Evolutionary conservation across 2,113 vertebrate species (phyloP).

Genomic region (Phylloscopus whistleri): DNA sequence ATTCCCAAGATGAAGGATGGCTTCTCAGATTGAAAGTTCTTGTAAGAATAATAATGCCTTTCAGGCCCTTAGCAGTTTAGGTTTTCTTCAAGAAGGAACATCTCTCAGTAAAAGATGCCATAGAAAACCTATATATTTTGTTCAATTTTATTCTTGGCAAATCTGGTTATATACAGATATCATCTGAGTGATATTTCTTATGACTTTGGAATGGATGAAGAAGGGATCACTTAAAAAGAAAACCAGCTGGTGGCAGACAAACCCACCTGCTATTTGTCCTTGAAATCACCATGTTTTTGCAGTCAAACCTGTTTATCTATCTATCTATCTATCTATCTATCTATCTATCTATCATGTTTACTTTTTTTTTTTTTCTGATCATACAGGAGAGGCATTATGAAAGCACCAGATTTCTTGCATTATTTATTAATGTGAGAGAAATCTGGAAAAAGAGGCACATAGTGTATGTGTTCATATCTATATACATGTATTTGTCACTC

Average conservation of each 20-base stretch:
- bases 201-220: not conserved
- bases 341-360: not conserved
- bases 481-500: not conserved
- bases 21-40: conserved; percentile 37
- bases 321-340: too few species aligned
- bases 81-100: not conserved
- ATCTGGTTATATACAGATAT: not conserved
- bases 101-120: not conserved
- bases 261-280: too few species aligned
- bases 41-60: conserved; percentile 42
- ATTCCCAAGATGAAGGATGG: conserved; percentile 56
- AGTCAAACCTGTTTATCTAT: not conserved
- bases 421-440: not conserved
- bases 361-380: not conserved
- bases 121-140: not conserved
- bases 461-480: not conserved
- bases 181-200: not conserved
- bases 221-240: not conserved
- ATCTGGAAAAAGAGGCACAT: not conserved
- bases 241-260: not conserved
- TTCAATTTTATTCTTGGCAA: not conserved
- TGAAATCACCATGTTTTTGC: not conserved
- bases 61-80: conserved; percentile 20
- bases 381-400: not conserved
- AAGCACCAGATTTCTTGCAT: not conserved